phyloP scores from a whole-genome alignment of 2,888 invertebrate species.

The Pachydiplax longipennis region DNA sequence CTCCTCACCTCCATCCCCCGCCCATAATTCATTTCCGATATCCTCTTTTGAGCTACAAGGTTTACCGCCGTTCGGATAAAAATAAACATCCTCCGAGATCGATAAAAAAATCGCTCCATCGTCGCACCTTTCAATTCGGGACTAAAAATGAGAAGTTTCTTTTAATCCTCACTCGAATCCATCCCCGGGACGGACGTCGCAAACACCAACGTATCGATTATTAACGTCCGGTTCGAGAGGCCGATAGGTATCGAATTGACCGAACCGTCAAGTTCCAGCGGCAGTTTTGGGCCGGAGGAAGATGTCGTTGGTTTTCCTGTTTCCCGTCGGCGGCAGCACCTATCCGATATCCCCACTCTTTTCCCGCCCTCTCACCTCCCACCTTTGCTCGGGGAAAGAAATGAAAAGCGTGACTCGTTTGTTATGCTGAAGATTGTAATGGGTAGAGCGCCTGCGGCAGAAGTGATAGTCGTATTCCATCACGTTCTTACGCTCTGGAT shows the following conservation, averaged over 20 bases:
- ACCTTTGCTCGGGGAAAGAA: background rate
- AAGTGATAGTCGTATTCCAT: constrained; percentile 14
- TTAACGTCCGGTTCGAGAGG: constrained; percentile 25
- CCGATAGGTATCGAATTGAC: constrained; percentile 40
- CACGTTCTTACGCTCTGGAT: background rate
- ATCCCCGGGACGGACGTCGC: background rate
- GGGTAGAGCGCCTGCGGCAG: background rate
- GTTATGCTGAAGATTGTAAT: background rate
- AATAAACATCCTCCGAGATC: background rate
- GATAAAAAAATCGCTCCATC: background rate
- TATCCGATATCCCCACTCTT: background rate
- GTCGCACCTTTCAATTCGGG: background rate
- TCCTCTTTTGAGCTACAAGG: background rate
- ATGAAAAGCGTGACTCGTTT: constrained; percentile 27
- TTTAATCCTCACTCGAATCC: background rate
- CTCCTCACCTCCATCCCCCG: background rate
- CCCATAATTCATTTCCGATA: background rate
- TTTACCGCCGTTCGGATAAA: background rate
- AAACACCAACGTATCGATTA: constrained; percentile 17
- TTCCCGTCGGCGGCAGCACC: constrained; percentile 3
- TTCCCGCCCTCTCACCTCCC: background rate
- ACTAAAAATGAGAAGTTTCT: background rate
- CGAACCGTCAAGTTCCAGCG: constrained; percentile 14
- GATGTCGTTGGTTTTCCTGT: background rate
- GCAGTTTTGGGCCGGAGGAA: background rate